Conservation (phyloP, 1,140 invertebrate species). For the Scaptomyza hsui region DNA sequence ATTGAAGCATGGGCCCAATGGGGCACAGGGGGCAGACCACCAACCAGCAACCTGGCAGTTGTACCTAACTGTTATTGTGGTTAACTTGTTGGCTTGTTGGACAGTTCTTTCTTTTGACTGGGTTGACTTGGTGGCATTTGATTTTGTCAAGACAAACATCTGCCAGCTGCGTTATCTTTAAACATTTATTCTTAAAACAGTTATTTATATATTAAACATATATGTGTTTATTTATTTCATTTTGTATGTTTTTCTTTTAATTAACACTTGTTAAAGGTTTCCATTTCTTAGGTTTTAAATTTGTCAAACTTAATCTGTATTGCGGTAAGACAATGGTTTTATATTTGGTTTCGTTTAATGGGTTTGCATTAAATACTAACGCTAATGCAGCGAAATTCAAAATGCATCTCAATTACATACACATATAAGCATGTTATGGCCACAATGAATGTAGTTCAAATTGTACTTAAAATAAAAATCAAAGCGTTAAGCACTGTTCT, state of each 20-base stretch:
- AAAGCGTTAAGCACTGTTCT: slow-evolving; percentile 49
- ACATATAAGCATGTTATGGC: slow-evolving; percentile 44
- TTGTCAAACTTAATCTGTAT: background rate
- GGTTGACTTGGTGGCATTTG: slow-evolving; percentile 6
- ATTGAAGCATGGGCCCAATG: slow-evolving; percentile 50
- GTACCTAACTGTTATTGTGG: slow-evolving; percentile 64
- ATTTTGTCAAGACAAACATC: background rate
- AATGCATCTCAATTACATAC: slow-evolving; percentile 45
- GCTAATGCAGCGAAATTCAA: slow-evolving; percentile 32
- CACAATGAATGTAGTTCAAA: slow-evolving; percentile 49
- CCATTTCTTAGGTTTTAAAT: background rate
- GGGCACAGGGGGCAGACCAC: slow-evolving; percentile 23
- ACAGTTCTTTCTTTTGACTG: slow-evolving; percentile 23
- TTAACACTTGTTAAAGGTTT: slow-evolving; percentile 1
- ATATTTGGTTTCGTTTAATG: slow-evolving; percentile 35
- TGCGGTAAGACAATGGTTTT: slow-evolving; percentile 22
- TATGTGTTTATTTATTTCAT: slow-evolving; percentile 6
- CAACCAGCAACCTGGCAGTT: slow-evolving; percentile 19
- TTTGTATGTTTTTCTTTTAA: background rate
- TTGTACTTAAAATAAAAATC: slow-evolving; percentile 10
- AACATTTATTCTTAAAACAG: too few species aligned
- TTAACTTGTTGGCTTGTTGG: slow-evolving; percentile 28
- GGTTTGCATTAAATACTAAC: background rate
- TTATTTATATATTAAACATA: too few species aligned
- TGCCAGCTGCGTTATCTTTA: too few species aligned